A percentile compares a stretch with the other conserved stretches of the same genome.
Evolutionary conservation across 64 coral and sea anemone species (phyloP).

Genomic region (Acropora tenuis): DNA sequence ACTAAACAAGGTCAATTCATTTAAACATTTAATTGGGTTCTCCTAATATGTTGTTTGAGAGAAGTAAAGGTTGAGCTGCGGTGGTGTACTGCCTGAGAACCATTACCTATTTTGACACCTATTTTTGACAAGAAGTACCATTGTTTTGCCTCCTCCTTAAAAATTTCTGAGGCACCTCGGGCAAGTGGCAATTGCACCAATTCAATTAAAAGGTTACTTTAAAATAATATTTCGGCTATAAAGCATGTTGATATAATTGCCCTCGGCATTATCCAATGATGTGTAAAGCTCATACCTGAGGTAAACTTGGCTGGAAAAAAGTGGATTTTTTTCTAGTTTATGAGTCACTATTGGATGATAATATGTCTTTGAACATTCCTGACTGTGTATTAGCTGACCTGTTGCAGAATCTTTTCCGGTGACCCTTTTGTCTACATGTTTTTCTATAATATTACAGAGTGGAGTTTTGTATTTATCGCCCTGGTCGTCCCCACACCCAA

Average conservation of each 20-base stretch:
- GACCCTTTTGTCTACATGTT: constrained; percentile 44
- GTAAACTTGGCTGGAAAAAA: constrained; percentile 47
- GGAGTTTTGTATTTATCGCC: constrained; percentile 52
- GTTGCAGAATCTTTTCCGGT: constrained; percentile 36
- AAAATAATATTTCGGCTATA: constrained; percentile 41
- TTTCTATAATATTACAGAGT: constrained; percentile 62
- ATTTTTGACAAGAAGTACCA: background rate
- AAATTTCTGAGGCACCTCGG: background rate
- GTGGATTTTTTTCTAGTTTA: constrained; percentile 41
- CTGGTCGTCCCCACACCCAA: constrained; percentile 30
- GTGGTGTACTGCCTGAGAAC: background rate
- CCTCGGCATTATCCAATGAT: constrained; percentile 40
- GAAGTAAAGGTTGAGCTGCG: no score
- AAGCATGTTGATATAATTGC: constrained; percentile 33
- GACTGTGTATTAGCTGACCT: constrained; percentile 6
- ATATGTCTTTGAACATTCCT: constrained; percentile 44
- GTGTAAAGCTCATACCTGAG: no score
- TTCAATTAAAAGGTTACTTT: background rate
- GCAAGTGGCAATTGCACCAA: no score
- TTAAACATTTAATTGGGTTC: background rate
- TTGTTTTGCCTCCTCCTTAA: constrained; percentile 3
- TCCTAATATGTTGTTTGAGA: no score
- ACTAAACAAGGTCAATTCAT: background rate
- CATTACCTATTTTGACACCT: background rate
- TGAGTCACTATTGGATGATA: constrained; percentile 36